Evolutionary conservation across 2,797 vertebrate species (phyloP).

Genomic region (Tapirus indicus): DNA sequence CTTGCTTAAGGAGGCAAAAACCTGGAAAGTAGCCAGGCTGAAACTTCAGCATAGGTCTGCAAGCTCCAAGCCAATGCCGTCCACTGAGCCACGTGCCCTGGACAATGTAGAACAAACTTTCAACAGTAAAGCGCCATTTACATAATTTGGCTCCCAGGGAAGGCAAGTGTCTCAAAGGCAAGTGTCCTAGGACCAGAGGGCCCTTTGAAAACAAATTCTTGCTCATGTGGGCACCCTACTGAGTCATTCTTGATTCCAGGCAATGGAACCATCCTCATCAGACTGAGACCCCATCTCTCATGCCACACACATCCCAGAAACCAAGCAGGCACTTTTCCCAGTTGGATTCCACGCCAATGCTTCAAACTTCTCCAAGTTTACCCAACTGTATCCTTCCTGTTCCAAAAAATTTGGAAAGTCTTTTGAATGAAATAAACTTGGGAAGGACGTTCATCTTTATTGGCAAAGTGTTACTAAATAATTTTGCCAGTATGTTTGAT

Average conservation of each 20-base stretch:
- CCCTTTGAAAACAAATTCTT: not conserved
- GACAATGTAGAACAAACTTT: too few species aligned
- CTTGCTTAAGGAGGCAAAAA: not conserved
- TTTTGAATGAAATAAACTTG: constrained; percentile 28
- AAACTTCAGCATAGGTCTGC: not conserved
- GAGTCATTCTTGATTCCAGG: not conserved
- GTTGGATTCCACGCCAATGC: not conserved
- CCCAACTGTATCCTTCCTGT: not conserved
- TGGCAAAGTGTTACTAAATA: not conserved
- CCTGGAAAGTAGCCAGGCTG: not conserved
- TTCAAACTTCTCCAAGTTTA: constrained; percentile 2
- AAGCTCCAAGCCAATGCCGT: not conserved
- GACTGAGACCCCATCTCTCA: not conserved
- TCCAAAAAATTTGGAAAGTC: constrained; percentile 32
- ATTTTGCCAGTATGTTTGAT: not conserved
- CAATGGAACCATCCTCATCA: not conserved
- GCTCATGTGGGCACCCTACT: not conserved
- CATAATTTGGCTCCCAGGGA: not conserved
- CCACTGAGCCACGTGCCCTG: not conserved
- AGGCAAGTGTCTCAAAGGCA: not conserved
- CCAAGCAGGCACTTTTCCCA: not conserved
- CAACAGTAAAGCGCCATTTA: not conserved
- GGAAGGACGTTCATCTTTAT: constrained; percentile 43
- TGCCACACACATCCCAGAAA: not conserved
- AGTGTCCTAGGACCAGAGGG: not conserved